Evolutionary conservation across 1,140 invertebrate genomes (phyloP).

Genomic region (Phymastichus coffea): DNA sequence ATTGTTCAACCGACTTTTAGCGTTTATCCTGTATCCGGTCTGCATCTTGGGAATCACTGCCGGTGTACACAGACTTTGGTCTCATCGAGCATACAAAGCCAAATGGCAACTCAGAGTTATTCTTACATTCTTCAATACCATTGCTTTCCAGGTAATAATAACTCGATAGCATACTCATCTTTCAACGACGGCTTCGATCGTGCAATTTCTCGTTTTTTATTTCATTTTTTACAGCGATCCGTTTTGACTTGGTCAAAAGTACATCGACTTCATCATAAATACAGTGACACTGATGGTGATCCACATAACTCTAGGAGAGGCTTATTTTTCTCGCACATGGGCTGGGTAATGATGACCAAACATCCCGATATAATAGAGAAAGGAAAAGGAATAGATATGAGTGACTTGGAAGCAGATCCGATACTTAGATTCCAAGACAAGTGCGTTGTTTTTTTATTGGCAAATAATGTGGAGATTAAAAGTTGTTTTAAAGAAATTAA

Average conservation of each 20-base stretch:
- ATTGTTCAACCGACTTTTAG: too few species aligned
- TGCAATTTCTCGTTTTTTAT: too few species aligned
- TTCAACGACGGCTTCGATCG: not conserved
- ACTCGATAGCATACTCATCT: not conserved
- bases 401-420: constrained; percentile 72
- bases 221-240: not conserved
- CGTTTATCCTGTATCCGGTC: too few species aligned
- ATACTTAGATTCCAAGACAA: constrained; percentile 73
- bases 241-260: constrained; percentile 56
- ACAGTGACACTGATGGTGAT: constrained; percentile 74
- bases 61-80: not conserved
- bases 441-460: too few species aligned
- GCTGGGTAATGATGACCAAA: constrained; percentile 73
- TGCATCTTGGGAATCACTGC: not conserved
- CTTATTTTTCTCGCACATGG: constrained; percentile 77
- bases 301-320: constrained; percentile 75
- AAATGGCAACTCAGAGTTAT: not conserved
- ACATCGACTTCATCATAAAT: constrained; percentile 76
- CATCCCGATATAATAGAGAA: constrained; percentile 61
- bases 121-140: not conserved
- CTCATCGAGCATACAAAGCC: not conserved
- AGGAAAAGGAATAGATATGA: constrained; percentile 68
- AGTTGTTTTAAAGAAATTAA: too few species aligned
- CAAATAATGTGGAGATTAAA: too few species aligned
- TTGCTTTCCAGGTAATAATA: not conserved